Conservation (phyloP, 2,797 vertebrate genomes). For the Chaenodraco wilsoni region DNA sequence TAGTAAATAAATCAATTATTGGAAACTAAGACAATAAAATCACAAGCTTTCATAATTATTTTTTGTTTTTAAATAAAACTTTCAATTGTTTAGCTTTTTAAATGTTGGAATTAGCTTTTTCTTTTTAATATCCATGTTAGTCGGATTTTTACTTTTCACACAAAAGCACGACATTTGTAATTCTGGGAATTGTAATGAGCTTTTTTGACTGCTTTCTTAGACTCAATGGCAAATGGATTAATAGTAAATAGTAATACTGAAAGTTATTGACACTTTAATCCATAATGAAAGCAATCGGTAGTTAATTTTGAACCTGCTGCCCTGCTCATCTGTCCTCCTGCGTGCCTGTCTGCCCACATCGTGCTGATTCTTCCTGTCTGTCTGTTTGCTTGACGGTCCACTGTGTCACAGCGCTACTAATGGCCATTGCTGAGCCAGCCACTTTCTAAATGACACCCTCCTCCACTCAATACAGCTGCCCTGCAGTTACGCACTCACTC, state of each 20-base stretch:
- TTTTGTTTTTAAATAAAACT: neutral
- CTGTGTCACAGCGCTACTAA: slow-evolving; percentile 80
- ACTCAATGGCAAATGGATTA: neutral
- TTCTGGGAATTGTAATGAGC: neutral
- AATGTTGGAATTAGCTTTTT: neutral
- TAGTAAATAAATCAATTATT: neutral
- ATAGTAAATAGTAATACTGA: neutral
- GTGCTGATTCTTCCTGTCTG: slow-evolving; percentile 51
- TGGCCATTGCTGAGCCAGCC: slow-evolving; percentile 83
- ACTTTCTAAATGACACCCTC: slow-evolving; percentile 82
- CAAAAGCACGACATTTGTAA: too few relatives aligned
- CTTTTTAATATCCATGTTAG: neutral
- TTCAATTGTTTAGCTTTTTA: neutral
- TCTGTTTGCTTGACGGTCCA: slow-evolving; percentile 71
- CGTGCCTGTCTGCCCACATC: slow-evolving; percentile 48
- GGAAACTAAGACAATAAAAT: neutral
- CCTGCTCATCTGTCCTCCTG: slow-evolving; percentile 15
- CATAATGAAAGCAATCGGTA: neutral
- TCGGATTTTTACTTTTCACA: neutral
- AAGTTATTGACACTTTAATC: neutral
- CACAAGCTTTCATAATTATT: neutral
- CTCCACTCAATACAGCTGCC: slow-evolving; percentile 79
- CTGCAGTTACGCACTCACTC: slow-evolving; percentile 66
- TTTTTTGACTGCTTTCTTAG: neutral
- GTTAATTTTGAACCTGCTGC: slow-evolving; percentile 15